Base-by-base conservation (phyloP, 92 coral and sea anemone genomes). In the Epizoanthus ramosus region DNA sequence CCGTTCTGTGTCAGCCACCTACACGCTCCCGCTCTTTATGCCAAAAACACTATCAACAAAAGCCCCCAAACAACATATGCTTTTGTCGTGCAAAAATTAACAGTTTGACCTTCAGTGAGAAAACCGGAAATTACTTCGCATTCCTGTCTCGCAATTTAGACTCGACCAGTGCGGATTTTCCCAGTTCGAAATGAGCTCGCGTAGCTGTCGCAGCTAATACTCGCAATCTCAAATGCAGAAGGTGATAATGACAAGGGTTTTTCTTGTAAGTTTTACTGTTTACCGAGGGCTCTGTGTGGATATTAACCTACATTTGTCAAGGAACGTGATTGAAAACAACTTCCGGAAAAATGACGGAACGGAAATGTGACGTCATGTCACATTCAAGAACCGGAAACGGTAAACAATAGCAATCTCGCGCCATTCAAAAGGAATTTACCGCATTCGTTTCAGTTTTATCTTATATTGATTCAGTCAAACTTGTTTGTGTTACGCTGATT, bases 331-430 rank as follows among this genome's bases (percentile, higher is more conserved):
- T 59, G 82, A 59, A 45, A n/a, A 77, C 25, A 52, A 77, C 82
- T 77, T 77, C 82, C 82, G 53, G 82, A 77, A 77, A 65, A 19
- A 22, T 77, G 82, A 77, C 63, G 57, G 82, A 77, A 77, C 82
- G 82, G 82, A 77, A 77, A 77, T 63, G 82, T 77, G 82, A 77
- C 82, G 82, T 77, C 82, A 63, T 21, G 16, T 22, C 71, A 33
- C 28, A 77, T 77, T 59, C 57, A 77, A 61, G 63, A 25, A 77
- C 82, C 82, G 82, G 82, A 77, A 77, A 77, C 71, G 21, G 16
- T 61, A 60, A 61, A 77, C 82, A 77, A 77, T 77, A 77, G 82
- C 71, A 77, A 74, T 77, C 82, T 77, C 82, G 82, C 60, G 82
- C 82, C 82, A 77, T 61, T 77, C 58, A 61, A 37, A 75, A 13